These are phyloP conservation scores for Phanerotoma sp. DNA, from an alignment of 2,888 invertebrate species.

Conservation along the genomic window DNA sequence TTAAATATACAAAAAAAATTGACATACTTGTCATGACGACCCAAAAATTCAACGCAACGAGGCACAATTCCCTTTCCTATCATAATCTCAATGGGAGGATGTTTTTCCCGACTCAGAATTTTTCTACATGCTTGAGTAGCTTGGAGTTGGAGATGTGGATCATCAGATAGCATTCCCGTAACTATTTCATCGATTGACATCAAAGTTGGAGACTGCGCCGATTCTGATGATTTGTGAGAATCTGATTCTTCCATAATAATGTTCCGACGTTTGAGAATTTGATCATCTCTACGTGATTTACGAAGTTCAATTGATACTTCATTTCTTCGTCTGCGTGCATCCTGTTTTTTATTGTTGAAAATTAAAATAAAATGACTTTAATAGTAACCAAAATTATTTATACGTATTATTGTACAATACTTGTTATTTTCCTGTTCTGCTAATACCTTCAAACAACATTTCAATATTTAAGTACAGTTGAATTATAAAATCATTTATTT, in stretches of 20 bases:
- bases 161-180: conserved; percentile 67
- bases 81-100: conserved; percentile 88
- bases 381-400: too few species aligned
- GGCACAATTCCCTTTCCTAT: conserved; percentile 82
- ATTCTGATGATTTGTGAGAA: conserved; percentile 57
- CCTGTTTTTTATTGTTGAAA: too few species aligned
- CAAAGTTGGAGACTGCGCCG: conserved; percentile 52
- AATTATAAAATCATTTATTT: too few species aligned
- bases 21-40: conserved; percentile 69
- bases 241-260: conserved; percentile 63
- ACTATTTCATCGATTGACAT: conserved; percentile 74
- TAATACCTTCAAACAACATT: too few species aligned
- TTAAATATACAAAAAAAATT: not conserved
- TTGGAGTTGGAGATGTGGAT: conserved; percentile 65
- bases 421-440: too few species aligned
- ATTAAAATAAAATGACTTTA: too few species aligned
- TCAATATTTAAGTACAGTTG: too few species aligned
- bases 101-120: conserved; percentile 82
- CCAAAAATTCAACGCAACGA: conserved; percentile 76
- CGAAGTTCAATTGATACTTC: conserved; percentile 89
- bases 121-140: conserved; percentile 84
- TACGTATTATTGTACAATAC: too few species aligned
- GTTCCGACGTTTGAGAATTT: conserved; percentile 87
- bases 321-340: conserved; percentile 83
- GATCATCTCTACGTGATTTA: conserved; percentile 92